A percentile compares a stretch with the other conserved stretches of the same genome.
These are phyloP conservation scores for Drosophila lini DNA, from an alignment of 1,140 invertebrate species.

Conservation along the genomic window DNA sequence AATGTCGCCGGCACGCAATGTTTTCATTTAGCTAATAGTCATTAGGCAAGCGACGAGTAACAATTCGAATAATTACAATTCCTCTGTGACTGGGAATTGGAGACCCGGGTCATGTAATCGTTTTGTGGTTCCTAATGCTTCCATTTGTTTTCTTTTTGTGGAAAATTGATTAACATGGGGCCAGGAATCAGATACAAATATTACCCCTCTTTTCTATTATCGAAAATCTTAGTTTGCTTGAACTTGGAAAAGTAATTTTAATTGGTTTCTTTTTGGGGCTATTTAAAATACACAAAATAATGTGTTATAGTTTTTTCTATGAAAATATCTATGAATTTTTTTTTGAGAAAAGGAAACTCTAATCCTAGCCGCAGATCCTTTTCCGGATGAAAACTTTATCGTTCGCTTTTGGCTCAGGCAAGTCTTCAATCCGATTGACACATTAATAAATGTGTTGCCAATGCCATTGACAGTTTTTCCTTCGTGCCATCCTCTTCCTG, in stretches of 20 bases:
- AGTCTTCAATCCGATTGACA: slow-evolving; percentile 75
- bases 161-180: slow-evolving; percentile 63
- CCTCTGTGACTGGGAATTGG: slow-evolving; percentile 24
- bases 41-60: slow-evolving; percentile 62
- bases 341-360: neutral
- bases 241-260: neutral
- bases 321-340: neutral
- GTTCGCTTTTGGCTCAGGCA: slow-evolving; percentile 11
- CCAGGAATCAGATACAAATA: neutral
- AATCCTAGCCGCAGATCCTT: neutral
- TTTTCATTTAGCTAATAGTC: slow-evolving; percentile 82
- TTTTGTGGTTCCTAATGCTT: slow-evolving; percentile 66
- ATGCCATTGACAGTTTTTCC: slow-evolving; percentile 69
- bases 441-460: slow-evolving; percentile 81
- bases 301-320: neutral
- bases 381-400: slow-evolving; percentile 30
- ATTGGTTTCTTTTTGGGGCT: neutral
- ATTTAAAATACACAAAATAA: too few species aligned
- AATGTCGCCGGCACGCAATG: slow-evolving; percentile 78
- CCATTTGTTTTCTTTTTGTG: slow-evolving; percentile 44
- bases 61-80: slow-evolving; percentile 69
- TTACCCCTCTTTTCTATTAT: neutral
- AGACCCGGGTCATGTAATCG: slow-evolving; percentile 62
- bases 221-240: neutral
- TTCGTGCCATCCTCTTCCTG: slow-evolving; percentile 8